These are phyloP conservation scores for Neodiprion lecontei DNA, from an alignment of 1,140 invertebrate genomes.

Conservation along the genomic window DNA sequence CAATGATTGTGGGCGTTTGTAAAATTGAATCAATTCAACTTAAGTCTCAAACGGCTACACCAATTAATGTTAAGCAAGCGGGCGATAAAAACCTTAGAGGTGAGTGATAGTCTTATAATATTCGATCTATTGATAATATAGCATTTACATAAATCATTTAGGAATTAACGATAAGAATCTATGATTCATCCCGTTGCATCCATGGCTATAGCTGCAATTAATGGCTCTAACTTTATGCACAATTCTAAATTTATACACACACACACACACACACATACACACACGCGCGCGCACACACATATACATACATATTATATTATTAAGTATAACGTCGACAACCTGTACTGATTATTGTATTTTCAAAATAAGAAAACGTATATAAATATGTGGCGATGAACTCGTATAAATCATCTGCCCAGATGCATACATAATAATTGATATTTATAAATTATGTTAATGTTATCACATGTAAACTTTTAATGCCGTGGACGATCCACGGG, in stretches of 20 bases:
- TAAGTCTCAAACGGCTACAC: neutral
- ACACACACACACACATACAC: neutral
- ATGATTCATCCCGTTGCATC: neutral
- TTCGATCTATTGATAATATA: neutral
- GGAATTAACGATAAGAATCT: neutral
- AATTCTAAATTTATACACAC: neutral
- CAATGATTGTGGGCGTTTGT: neutral
- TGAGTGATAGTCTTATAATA: neutral
- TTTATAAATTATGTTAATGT: too few relatives aligned
- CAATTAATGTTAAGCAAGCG: neutral
- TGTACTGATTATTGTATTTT: slow-evolving; percentile 5
- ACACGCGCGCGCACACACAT: too few relatives aligned
- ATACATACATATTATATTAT: neutral
- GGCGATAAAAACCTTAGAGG: neutral
- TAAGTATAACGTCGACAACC: slow-evolving; percentile 3
- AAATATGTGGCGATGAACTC: neutral
- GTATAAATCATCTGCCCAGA: too few relatives aligned
- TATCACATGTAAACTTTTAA: too few relatives aligned
- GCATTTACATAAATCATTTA: neutral
- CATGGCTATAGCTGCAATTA: neutral
- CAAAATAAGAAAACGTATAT: neutral
- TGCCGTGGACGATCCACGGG: too few relatives aligned
- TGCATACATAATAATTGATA: too few relatives aligned
- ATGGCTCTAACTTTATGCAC: slow-evolving; percentile 4
- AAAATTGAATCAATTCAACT: neutral